Base-by-base conservation (phyloP, 2,797 vertebrate genomes). In the Sardinella longiceps region DNA sequence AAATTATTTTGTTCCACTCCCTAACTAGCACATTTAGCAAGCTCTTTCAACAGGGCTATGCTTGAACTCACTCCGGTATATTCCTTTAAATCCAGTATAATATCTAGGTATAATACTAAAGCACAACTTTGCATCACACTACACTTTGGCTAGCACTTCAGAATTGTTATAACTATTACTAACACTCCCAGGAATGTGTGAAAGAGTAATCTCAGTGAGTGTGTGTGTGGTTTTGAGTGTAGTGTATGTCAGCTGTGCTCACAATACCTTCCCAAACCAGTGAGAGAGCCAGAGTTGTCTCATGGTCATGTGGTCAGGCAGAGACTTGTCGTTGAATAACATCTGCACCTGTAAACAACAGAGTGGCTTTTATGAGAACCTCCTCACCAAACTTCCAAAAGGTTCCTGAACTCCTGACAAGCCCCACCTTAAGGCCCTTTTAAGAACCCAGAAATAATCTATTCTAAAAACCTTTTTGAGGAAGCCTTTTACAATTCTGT, bases 251-350 rank as follows among this genome's bases (percentile, higher is more conserved):
- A 70, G 46, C 80, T 12, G 0, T 70, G 70, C 3, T 77, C 33
- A 77, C 33, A 39, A 2, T 95, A 99, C 98, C 97, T 98, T 99
- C 92, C 98, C 97, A 4, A 98, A 99, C 98, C 98, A 99, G 90
- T 95, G 97, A 0, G 97, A 98, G 5, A 99, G 96, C 98, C 98
- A 99, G 85, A 99, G 93, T 88, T 97, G 96, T 84, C 98, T 99
- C 97, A 99, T 98, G 39, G 98, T 99, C 97, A 99, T 98, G 93
- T 98, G 97, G 93, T 99, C 98, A 0, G 98, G 97, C 85, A 99
- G 96, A 77, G 94, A 93, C 93, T 98, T 96, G 2, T 96, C 97
- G 93, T 98, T 97, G 90, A 98, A 97, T 85, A 99, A 93, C 92
- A 99, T 96, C 94, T 98, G 98, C 88, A 99, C 97, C 98, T 99